Evolutionary conservation across 2,797 vertebrate genomes (phyloP).

Genomic region (Pseudopleuronectes americanus): DNA sequence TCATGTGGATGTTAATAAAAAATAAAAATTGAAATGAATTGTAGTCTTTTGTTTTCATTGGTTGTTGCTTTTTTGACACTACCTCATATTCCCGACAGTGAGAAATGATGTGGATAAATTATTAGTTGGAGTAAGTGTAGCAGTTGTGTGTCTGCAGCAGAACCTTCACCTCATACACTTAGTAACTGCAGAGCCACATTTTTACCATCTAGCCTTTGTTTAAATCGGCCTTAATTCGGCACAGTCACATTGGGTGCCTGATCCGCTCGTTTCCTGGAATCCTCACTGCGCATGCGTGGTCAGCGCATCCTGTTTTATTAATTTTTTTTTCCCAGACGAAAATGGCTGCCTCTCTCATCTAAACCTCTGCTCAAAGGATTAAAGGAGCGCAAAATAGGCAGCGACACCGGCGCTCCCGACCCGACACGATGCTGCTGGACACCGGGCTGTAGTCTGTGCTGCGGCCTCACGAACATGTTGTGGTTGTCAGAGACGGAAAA

Average conservation of each 20-base stretch:
- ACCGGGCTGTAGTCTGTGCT: conserved; percentile 30
- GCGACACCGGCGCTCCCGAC: conserved; percentile 22
- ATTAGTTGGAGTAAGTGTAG: not conserved
- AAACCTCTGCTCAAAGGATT: conserved; percentile 69
- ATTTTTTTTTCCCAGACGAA: conserved; percentile 77
- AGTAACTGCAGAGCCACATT: too few relatives aligned
- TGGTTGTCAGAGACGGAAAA: conserved; percentile 74
- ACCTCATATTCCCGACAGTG: not conserved
- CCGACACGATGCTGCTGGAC: conserved; percentile 10
- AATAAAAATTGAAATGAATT: conserved; percentile 28
- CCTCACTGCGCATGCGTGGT: conserved; percentile 79
- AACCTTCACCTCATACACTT: too few relatives aligned
- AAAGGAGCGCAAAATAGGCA: conserved; percentile 51
- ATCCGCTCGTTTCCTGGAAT: conserved; percentile 57
- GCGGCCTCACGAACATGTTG: conserved; percentile 64
- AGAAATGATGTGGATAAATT: not conserved
- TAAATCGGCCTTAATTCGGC: not conserved
- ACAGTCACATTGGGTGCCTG: conserved; percentile 12
- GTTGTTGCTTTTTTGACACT: not conserved
- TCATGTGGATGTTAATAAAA: conserved; percentile 80
- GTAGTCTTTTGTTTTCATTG: conserved; percentile 22
- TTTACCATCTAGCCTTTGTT: conserved; percentile 1
- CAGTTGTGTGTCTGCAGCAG: too few relatives aligned
- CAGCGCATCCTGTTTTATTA: conserved; percentile 70
- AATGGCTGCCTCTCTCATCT: conserved; percentile 86